Percentiles rank a stretch among this genome's conserved stretches.
phyloP scores from a whole-genome alignment of 1,140 invertebrate genomes.

The Vanessa atalanta region DNA sequence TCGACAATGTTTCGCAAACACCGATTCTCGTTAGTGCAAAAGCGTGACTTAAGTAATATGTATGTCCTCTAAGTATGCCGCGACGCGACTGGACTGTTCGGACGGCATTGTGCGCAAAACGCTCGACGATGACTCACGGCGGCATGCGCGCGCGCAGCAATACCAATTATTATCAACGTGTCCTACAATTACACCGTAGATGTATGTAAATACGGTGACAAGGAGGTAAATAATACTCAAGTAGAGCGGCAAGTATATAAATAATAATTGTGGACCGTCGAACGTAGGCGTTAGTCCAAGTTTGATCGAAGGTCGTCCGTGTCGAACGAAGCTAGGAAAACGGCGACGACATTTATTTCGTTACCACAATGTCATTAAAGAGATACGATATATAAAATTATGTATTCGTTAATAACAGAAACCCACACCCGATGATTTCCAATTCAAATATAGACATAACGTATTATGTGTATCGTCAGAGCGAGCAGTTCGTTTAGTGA shows the following conservation, averaged over 20 bases:
- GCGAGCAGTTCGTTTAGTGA: background rate
- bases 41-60: slow-evolving; percentile 62
- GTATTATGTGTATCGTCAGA: slow-evolving; percentile 8
- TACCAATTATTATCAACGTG: slow-evolving; percentile 68
- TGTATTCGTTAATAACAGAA: slow-evolving; percentile 39
- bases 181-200: slow-evolving; percentile 69
- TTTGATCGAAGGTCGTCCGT: slow-evolving; percentile 51
- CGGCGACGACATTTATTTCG: slow-evolving; percentile 34
- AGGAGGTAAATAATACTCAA: slow-evolving; percentile 71
- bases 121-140: slow-evolving; percentile 68
- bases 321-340: slow-evolving; percentile 35
- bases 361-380: slow-evolving; percentile 22
- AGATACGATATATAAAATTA: slow-evolving; percentile 38
- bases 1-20: slow-evolving; percentile 32
- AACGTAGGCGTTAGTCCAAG: slow-evolving; percentile 56
- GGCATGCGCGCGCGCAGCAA: slow-evolving; percentile 70
- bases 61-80: slow-evolving; percentile 74
- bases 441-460: slow-evolving; percentile 17
- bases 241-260: slow-evolving; percentile 50
- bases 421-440: slow-evolving; percentile 36
- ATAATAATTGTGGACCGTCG: slow-evolving; percentile 61
- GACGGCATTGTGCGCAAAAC: slow-evolving; percentile 72
- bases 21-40: slow-evolving; percentile 41
- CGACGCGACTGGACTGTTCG: slow-evolving; percentile 73
- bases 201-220: slow-evolving; percentile 69